These are phyloP conservation scores for Hipposideros armiger DNA, from an alignment of 2,113 vertebrate genomes.

Conservation along the genomic window DNA sequence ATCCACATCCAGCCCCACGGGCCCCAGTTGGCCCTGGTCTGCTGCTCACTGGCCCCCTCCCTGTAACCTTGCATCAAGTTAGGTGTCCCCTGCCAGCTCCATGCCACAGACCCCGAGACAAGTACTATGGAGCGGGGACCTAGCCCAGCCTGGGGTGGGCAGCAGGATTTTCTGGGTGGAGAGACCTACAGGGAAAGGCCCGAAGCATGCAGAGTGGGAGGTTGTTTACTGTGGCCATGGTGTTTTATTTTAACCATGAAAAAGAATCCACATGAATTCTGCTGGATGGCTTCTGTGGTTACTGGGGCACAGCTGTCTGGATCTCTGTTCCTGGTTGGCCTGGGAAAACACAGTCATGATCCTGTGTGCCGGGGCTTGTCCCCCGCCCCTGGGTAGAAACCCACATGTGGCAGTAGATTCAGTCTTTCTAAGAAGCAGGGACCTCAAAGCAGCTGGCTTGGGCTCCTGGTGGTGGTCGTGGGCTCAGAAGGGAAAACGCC, in stretches of 20 bases:
- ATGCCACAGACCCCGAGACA: not conserved
- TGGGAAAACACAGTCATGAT: not conserved
- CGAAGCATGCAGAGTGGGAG: not conserved
- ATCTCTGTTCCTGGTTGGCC: not conserved
- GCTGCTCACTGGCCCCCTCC: not conserved
- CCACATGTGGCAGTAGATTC: not conserved
- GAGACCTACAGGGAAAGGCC: not conserved
- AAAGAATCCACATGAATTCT: not conserved
- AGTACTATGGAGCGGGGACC: not conserved
- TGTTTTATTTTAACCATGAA: not conserved
- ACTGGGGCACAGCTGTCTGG: too few relatives aligned
- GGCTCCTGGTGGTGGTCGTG: not conserved
- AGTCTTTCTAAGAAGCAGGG: not conserved
- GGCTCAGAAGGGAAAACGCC: not conserved
- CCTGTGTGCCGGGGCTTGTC: accelerated
- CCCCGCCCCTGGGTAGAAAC: accelerated
- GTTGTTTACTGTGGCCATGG: not conserved
- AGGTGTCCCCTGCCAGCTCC: not conserved
- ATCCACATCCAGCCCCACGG: too few relatives aligned
- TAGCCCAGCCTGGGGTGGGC: not conserved
- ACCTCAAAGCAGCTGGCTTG: accelerated
- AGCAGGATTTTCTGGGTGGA: not conserved
- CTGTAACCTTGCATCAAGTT: too few relatives aligned
- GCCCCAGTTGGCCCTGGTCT: not conserved
- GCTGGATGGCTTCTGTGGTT: not conserved